phyloP scores from a whole-genome alignment of 2,113 vertebrate genomes.

The Syrmaticus mikado region DNA sequence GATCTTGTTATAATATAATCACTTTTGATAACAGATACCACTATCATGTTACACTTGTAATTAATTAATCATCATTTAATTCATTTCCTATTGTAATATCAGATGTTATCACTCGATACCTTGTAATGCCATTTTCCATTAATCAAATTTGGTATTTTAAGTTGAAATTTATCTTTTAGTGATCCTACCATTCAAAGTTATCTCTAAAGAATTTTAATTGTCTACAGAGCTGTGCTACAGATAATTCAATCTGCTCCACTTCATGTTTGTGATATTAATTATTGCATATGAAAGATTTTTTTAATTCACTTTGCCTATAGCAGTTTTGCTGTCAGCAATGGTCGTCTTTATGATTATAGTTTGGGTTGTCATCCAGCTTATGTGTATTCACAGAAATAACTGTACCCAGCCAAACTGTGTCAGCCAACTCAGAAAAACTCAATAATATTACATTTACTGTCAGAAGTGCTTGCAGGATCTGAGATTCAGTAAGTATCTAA shows the following conservation, averaged over 20 bases:
- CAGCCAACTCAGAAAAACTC: not conserved
- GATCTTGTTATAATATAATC: not conserved
- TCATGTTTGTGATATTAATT: not conserved
- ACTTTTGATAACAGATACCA: conserved; percentile 31
- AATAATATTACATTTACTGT: not conserved
- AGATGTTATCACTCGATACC: not conserved
- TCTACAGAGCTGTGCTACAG: not conserved
- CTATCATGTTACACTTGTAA: conserved; percentile 25
- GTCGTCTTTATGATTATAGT: not conserved
- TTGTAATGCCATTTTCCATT: not conserved
- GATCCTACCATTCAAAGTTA: not conserved
- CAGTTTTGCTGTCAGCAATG: not conserved
- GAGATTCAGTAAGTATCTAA: not conserved
- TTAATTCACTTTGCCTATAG: not conserved
- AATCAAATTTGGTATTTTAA: not conserved
- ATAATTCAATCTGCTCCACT: not conserved
- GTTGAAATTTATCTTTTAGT: conserved; percentile 4
- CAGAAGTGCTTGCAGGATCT: not conserved
- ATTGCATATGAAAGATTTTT: not conserved
- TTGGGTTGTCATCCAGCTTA: not conserved
- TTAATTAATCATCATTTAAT: conserved; percentile 47
- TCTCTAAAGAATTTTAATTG: not conserved
- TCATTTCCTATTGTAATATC: conserved; percentile 9
- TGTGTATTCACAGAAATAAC: not conserved
- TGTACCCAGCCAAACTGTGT: not conserved